Evolutionary conservation across 2,113 vertebrate genomes (phyloP), one percentile per base, ranked within the genome.

Genomic region (Motacilla alba): DNA sequence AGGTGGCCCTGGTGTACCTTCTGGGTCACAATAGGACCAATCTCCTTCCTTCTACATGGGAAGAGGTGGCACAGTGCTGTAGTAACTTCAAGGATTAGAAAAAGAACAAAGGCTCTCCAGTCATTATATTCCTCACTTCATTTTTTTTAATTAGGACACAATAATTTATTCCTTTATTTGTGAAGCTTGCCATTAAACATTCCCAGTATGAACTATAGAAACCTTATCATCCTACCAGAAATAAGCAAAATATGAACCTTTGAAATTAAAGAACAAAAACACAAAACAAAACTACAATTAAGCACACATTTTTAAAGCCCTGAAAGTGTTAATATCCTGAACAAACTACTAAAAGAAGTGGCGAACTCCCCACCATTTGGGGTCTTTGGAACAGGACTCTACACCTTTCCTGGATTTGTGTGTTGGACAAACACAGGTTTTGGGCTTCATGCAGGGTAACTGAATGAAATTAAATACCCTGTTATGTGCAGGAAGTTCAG

Each of bases 381-480:
- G 60, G 52, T 39, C 13, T 81, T 78, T 9, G 3, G 41, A 89
- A 33, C 21, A 59, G 52, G 46, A 64, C 27, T 90, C 19, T 44
- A 43, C 4, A 5, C 31, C 64, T 84, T 84, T 55, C 52, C 2
- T 3, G 70, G 92, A 75, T 37, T n/a, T 52, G 18, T 59, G 64
- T 12, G 30, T 89, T 58, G 75, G 73, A 88, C 9, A 87, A 87
- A 79, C 33, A 70, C 30, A 82, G 12, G 13, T 50, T 92, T 46
- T 68, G 66, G 37, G 20, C 35, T 84, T 31, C 1, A 2, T 72
- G 31, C 28, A 73, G 37, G 73, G 77, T 89, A 78, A 82, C 28
- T 44, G 60, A 78, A 46, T 79, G 74, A 94, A 95, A 95, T 53
- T 37, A 66, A 89, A 92, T 84, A 95, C 28, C 23, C 77, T 75